These are phyloP conservation scores for Orthonyx spaldingii DNA, from an alignment of 2,113 vertebrate species.

Conservation along the genomic window DNA sequence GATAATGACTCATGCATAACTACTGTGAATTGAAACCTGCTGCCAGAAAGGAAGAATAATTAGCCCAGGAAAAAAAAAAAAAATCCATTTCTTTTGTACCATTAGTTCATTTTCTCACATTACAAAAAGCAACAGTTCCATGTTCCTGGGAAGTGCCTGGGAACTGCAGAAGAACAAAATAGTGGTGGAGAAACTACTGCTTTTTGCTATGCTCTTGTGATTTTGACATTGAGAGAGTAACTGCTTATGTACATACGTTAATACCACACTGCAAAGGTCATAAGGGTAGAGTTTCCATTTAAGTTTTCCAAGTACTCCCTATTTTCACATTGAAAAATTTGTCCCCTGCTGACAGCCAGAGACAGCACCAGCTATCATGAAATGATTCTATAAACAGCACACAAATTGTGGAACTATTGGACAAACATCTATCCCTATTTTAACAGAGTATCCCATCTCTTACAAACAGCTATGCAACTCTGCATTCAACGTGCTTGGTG, in stretches of 20 bases:
- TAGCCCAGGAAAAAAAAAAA: neutral
- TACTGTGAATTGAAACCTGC: neutral
- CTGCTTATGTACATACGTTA: neutral
- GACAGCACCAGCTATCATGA: neutral
- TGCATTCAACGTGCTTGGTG: neutral
- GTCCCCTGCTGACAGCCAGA: neutral
- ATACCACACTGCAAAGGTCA: neutral
- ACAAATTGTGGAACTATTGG: neutral
- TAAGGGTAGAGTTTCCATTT: neutral
- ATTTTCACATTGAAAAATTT: neutral
- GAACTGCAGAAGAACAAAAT: neutral
- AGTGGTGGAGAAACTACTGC: neutral
- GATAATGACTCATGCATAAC: neutral
- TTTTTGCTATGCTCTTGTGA: neutral
- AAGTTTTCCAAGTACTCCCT: neutral
- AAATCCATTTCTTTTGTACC: neutral
- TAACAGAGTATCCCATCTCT: neutral
- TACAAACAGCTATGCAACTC: neutral
- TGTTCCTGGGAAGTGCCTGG: neutral
- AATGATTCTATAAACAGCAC: neutral
- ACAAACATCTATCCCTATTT: neutral
- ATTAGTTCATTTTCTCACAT: neutral
- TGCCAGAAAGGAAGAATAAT: neutral
- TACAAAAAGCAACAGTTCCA: neutral
- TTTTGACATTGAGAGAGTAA: neutral